Evolutionary conservation across 2,888 invertebrate species (phyloP).

Genomic region (Germaria angustata): DNA sequence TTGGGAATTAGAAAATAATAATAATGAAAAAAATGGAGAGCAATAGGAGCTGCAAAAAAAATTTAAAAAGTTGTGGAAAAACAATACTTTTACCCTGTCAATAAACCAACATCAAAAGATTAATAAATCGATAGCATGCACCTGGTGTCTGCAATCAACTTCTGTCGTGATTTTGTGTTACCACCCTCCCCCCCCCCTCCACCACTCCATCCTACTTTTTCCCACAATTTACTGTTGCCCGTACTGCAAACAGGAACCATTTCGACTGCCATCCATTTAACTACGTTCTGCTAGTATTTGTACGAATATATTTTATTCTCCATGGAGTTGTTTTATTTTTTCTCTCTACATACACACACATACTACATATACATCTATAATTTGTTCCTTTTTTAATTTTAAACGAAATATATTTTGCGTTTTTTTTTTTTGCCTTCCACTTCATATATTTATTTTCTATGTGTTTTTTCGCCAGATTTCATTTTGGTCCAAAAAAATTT

Average conservation of each 20-base stretch:
- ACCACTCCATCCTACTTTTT: neutral
- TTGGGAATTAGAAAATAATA: constrained; percentile 28
- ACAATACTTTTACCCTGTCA: constrained; percentile 65
- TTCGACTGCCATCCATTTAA: constrained; percentile 19
- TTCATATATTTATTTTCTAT: constrained; percentile 35
- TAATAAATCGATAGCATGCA: constrained; percentile 67
- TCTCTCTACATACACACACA: too few relatives aligned
- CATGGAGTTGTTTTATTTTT: constrained; percentile 34
- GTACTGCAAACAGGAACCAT: neutral
- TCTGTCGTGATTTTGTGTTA: constrained; percentile 46
- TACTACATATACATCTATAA: too few relatives aligned
- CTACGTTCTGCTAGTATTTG: neutral
- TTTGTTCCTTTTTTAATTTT: constrained; percentile 33
- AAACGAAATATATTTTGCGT: constrained; percentile 9
- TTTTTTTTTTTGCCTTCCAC: neutral
- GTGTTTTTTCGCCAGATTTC: constrained; percentile 5
- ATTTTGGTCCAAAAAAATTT: constrained; percentile 16
- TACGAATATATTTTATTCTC: constrained; percentile 42
- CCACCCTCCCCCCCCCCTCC: neutral
- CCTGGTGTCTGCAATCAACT: constrained; percentile 67
- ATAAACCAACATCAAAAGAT: constrained; percentile 66
- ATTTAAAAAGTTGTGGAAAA: constrained; percentile 46
- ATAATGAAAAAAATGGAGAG: neutral
- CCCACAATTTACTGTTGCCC: neutral
- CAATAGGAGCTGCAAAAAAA: neutral